Evolutionary conservation across 92 coral and sea anemone genomes (phyloP).

Genomic region (Virgularia gustaviana): DNA sequence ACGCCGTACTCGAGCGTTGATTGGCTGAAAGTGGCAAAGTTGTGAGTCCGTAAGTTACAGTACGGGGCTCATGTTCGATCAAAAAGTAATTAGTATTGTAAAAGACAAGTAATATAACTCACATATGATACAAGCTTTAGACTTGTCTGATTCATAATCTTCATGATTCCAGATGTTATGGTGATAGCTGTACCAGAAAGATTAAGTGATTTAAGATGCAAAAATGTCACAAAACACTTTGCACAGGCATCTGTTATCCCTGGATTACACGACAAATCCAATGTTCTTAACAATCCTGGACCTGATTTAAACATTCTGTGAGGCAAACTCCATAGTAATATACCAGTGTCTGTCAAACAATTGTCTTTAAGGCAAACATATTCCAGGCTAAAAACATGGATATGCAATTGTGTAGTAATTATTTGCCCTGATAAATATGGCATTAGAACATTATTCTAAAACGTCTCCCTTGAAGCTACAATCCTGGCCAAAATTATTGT

Average conservation of each 20-base stretch:
- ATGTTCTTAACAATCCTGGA: conserved; percentile 49
- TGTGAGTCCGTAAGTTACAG: no score
- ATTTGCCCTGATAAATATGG: not conserved
- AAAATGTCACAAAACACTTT: conserved; percentile 53
- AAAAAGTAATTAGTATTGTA: no score
- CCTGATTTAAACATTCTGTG: conserved; percentile 68
- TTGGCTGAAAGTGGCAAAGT: no score
- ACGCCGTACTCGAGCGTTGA: no score
- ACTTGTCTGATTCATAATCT: conserved; percentile 45
- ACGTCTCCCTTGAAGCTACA: no score
- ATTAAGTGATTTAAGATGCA: conserved; percentile 65
- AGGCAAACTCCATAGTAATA: conserved; percentile 67
- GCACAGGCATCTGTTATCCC: conserved; percentile 55
- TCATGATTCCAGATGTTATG: conserved; percentile 47
- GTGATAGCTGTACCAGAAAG: conserved; percentile 78
- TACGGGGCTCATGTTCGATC: no score
- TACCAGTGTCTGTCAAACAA: conserved; percentile 70
- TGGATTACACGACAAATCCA: conserved; percentile 77
- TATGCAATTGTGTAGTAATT: not conserved
- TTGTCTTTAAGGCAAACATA: conserved; percentile 78
- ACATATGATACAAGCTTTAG: conserved; percentile 58
- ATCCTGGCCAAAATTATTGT: no score
- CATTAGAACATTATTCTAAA: not conserved
- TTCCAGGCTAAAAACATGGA: conserved; percentile 44
- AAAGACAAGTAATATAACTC: conserved; percentile 1